Conservation (phyloP, 2,888 invertebrate species). For the Troglohyphantes excavatus region DNA sequence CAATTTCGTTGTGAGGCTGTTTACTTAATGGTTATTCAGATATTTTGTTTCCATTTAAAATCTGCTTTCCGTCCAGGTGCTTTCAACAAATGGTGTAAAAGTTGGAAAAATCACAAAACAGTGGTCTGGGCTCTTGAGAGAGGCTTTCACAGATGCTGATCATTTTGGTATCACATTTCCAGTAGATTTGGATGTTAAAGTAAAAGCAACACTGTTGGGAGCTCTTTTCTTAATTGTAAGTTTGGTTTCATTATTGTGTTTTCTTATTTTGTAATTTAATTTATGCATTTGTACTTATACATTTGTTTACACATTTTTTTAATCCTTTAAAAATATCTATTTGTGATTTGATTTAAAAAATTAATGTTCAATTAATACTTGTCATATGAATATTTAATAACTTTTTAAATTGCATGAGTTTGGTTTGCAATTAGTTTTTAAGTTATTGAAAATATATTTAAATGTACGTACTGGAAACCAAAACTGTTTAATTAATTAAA, state of each 20-base stretch:
- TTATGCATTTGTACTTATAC: background rate
- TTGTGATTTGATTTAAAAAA: background rate
- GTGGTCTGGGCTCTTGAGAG: conserved; percentile 92
- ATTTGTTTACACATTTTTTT: background rate
- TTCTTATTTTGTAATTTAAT: background rate
- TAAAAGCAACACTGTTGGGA: conserved; percentile 91
- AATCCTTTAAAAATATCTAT: background rate
- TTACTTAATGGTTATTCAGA: no score
- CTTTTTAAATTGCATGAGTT: no score
- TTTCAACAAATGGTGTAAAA: conserved; percentile 89
- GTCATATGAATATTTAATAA: no score
- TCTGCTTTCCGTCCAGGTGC: no score
- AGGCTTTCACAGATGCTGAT: conserved; percentile 92
- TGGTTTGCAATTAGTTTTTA: no score
- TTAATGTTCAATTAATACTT: no score
- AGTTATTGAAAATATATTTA: no score
- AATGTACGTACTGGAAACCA: no score
- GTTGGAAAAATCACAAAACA: conserved; percentile 95
- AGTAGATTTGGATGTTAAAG: conserved; percentile 91
- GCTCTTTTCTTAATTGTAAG: conserved; percentile 92
- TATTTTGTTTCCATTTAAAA: no score
- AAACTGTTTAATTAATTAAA: no score
- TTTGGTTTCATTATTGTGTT: conserved; percentile 81
- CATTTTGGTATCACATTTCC: conserved; percentile 96
- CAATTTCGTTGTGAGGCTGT: no score